Evolutionary conservation across 2,888 invertebrate species (phyloP).

Genomic region (Pilophorus perplexus): DNA sequence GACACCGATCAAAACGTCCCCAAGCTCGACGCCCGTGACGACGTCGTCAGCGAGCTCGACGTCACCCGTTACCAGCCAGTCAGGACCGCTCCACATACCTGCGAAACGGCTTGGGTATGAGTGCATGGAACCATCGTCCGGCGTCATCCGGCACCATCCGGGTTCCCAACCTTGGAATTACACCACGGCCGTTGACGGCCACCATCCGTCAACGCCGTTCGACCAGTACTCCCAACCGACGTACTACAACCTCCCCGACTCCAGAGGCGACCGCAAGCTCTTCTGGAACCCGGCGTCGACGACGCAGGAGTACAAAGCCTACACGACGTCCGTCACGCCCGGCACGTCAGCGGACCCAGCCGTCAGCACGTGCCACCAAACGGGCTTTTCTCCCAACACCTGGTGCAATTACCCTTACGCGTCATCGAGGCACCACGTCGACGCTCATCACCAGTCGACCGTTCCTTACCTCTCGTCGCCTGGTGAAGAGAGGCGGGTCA

Average conservation of each 20-base stretch:
- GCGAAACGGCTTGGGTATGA: conserved; percentile 69
- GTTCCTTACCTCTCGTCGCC: conserved; percentile 65
- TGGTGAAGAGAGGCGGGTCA: conserved; percentile 65
- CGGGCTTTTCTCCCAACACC: conserved; percentile 56
- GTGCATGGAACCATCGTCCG: conserved; percentile 55
- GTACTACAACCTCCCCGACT: conserved; percentile 69
- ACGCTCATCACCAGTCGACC: conserved; percentile 57
- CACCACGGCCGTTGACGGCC: conserved; percentile 59
- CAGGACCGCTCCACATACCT: conserved; percentile 82
- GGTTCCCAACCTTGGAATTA: conserved; percentile 70
- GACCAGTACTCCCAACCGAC: conserved; percentile 70
- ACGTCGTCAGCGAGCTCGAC: conserved; percentile 65
- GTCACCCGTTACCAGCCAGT: conserved; percentile 60
- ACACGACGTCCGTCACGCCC: conserved; percentile 46
- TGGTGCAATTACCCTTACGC: conserved; percentile 72
- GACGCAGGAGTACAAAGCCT: conserved; percentile 59
- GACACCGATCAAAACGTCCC: conserved; percentile 51
- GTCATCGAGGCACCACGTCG: conserved; percentile 59
- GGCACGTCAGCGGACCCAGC: conserved; percentile 53
- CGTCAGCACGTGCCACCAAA: conserved; percentile 54
- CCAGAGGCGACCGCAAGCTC: conserved; percentile 43
- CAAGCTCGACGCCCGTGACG: conserved; percentile 59
- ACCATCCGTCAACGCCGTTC: conserved; percentile 53
- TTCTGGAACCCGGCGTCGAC: conserved; percentile 70
- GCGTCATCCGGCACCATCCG: conserved; percentile 72